Conservation (phyloP, 2,797 vertebrate species). For the Micrastur ruficollis region DNA sequence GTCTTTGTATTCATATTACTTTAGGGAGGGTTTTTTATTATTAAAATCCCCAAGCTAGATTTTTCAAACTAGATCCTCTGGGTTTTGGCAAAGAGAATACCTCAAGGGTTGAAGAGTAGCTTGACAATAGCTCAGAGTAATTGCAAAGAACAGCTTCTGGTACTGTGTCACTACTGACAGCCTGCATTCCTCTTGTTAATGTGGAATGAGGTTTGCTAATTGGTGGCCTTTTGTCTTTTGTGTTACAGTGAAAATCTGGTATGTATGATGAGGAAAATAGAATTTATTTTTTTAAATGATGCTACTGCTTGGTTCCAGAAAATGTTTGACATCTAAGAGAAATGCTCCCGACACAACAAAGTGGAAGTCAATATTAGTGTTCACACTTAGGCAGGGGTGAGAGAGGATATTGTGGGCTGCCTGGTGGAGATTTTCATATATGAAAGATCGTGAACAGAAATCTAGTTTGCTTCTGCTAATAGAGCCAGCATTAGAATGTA, state of each 20-base stretch:
- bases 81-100: not conserved
- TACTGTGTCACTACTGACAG: not conserved
- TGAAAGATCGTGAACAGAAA: not conserved
- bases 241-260: not conserved
- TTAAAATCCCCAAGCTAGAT: not conserved
- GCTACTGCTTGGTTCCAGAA: not conserved
- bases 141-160: not conserved
- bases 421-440: not conserved
- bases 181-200: not conserved
- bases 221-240: not conserved
- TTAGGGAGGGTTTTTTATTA: not conserved
- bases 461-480: not conserved
- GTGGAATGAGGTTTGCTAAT: not conserved
- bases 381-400: not conserved
- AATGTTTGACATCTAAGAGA: not conserved
- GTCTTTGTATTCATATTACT: not conserved
- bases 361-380: not conserved
- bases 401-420: not conserved
- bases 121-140: not conserved
- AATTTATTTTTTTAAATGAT: not conserved
- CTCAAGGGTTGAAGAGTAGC: not conserved
- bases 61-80: not conserved
- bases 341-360: not conserved
- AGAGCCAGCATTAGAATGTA: not conserved
- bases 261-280: not conserved